A percentile compares a stretch with the other conserved stretches of the same genome.
These are phyloP conservation scores for Ceryle rudis DNA, from an alignment of 2,797 vertebrate species.

Conservation along the genomic window DNA sequence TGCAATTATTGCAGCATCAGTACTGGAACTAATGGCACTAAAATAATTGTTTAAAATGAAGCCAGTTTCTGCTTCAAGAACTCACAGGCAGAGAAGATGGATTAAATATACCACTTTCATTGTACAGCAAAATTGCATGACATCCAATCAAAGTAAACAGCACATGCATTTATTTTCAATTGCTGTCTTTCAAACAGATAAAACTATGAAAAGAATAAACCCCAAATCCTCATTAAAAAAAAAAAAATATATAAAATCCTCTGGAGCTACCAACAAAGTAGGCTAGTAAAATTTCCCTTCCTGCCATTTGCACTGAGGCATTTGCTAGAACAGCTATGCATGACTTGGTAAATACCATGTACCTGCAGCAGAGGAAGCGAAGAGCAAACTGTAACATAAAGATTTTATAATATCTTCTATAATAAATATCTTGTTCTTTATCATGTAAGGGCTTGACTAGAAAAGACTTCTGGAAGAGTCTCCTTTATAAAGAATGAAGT, in stretches of 20 bases:
- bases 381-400: not conserved
- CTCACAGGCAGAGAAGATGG: not conserved
- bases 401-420: not conserved
- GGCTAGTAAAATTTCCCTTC: not conserved
- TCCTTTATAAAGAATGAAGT: not conserved
- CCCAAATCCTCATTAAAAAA: not conserved
- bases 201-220: not conserved
- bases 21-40: not conserved
- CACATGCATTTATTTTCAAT: not conserved
- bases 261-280: not conserved
- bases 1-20: not conserved
- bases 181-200: not conserved
- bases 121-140: not conserved
- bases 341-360: not conserved
- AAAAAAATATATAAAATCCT: not conserved
- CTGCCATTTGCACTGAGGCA: rapidly evolving
- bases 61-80: not conserved
- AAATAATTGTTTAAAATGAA: not conserved
- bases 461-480: not conserved
- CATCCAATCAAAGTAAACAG: not conserved
- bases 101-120: not conserved
- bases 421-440: not conserved
- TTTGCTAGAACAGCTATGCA: not conserved
- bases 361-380: not conserved
- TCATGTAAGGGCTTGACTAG: not conserved